Evolutionary conservation across 2,888 invertebrate genomes (phyloP).

Genomic region (Acronicta aceris): DNA sequence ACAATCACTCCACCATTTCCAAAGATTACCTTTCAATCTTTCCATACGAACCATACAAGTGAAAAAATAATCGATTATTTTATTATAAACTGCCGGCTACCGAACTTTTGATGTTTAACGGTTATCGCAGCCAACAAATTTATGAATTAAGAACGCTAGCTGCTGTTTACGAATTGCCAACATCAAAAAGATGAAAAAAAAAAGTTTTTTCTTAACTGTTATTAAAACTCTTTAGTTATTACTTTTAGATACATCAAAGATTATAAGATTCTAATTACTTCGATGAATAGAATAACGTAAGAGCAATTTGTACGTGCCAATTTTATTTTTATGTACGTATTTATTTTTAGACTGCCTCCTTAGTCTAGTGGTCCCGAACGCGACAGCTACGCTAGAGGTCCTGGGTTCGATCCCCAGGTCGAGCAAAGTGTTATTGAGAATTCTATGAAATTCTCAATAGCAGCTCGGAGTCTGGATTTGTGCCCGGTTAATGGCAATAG

Average conservation of each 20-base stretch:
- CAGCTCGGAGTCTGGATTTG: too few relatives aligned
- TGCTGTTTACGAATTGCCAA: constrained; percentile 46
- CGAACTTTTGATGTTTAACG: constrained; percentile 50
- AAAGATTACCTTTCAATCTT: constrained; percentile 17
- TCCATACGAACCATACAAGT: constrained; percentile 9
- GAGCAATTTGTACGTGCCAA: too few relatives aligned
- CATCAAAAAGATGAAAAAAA: constrained; percentile 53
- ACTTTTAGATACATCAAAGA: constrained; percentile 41
- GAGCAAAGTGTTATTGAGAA: too few relatives aligned
- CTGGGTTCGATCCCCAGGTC: too few relatives aligned
- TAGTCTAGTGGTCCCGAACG: too few relatives aligned
- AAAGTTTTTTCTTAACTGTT: constrained; percentile 7
- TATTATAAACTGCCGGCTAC: constrained; percentile 40
- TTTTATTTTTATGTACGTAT: too few relatives aligned
- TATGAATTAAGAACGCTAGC: constrained; percentile 36
- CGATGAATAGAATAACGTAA: too few relatives aligned
- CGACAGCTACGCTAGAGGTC: too few relatives aligned
- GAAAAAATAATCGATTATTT: constrained; percentile 32
- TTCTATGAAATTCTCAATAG: too few relatives aligned
- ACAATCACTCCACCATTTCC: constrained; percentile 11
- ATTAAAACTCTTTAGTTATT: constrained; percentile 15
- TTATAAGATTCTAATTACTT: constrained; percentile 6
- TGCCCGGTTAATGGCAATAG: too few relatives aligned
- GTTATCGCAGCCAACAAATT: constrained; percentile 38
- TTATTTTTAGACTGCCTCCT: too few relatives aligned